Evolutionary conservation across 35 echinoderm and acorn worm species (phyloP).

Genomic region (Ophiothrix spiculata): DNA sequence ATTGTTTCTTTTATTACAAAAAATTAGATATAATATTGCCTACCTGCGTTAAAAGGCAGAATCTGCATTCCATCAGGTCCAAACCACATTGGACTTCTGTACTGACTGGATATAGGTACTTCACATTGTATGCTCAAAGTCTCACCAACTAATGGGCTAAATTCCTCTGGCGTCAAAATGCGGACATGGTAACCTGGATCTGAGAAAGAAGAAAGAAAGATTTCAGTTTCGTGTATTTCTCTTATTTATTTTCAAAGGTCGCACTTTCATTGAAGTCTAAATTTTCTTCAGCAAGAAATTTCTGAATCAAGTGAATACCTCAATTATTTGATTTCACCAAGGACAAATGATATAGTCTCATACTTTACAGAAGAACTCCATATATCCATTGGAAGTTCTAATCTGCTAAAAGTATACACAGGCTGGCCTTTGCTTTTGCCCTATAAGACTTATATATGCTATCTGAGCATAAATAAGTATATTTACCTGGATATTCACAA

Average conservation of each 20-base stretch:
- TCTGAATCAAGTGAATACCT: neutral
- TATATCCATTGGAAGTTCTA: neutral
- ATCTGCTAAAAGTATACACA: neutral
- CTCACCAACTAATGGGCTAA: conserved; percentile 43
- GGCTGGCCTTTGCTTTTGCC: neutral
- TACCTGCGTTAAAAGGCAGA: neutral
- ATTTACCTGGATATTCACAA: conserved; percentile 41
- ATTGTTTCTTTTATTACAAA: too few relatives aligned
- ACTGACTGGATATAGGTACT: conserved; percentile 41
- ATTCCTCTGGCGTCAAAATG: conserved; percentile 29
- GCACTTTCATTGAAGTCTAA: too few relatives aligned
- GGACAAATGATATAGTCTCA: neutral
- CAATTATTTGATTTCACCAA: neutral
- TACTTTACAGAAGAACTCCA: neutral
- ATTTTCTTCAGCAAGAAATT: too few relatives aligned
- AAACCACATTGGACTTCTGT: conserved; percentile 67
- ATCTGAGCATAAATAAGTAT: neutral
- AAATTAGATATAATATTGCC: too few relatives aligned
- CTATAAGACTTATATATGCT: neutral
- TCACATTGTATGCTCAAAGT: conserved; percentile 64
- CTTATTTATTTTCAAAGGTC: too few relatives aligned
- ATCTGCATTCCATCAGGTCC: conserved; percentile 44
- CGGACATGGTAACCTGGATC: conserved; percentile 36
- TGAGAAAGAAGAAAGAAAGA: neutral
- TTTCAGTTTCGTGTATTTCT: too few relatives aligned